Evolutionary conservation across 1,140 invertebrate genomes (phyloP).

Genomic region (Lanistes nyassanus): DNA sequence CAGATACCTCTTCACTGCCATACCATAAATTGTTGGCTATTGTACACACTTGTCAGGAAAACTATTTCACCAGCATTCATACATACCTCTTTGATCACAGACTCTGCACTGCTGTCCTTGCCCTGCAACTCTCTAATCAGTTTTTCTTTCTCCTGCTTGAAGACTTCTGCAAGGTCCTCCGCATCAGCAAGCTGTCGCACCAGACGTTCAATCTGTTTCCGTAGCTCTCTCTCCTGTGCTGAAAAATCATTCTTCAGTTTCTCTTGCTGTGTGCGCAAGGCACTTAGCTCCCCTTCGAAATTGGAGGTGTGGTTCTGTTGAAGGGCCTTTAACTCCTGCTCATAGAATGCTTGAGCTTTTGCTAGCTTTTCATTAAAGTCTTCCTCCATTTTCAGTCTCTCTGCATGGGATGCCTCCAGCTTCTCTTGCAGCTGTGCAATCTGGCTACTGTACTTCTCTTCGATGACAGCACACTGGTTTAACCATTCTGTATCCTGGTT

Average conservation of each 20-base stretch:
- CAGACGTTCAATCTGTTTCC: slow-evolving; percentile 57
- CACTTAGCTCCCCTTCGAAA: slow-evolving; percentile 40
- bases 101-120: slow-evolving; percentile 44
- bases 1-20: too few species aligned
- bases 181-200: slow-evolving; percentile 53
- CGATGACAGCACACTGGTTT: slow-evolving; percentile 51
- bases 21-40: too few species aligned
- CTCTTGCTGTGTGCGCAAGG: slow-evolving; percentile 52
- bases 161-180: slow-evolving; percentile 57
- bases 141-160: slow-evolving; percentile 46
- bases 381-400: slow-evolving; percentile 54
- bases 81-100: slow-evolving; percentile 49
- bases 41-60: too few species aligned
- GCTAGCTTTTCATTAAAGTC: slow-evolving; percentile 62
- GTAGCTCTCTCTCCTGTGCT: slow-evolving; percentile 52
- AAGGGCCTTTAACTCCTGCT: slow-evolving; percentile 63
- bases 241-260: slow-evolving; percentile 57
- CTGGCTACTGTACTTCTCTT: slow-evolving; percentile 52
- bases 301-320: slow-evolving; percentile 44
- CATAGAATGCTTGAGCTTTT: slow-evolving; percentile 64
- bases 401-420: slow-evolving; percentile 40
- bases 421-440: slow-evolving; percentile 48
- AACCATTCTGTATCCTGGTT: slow-evolving; percentile 49
- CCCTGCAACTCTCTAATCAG: slow-evolving; percentile 39
- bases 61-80: too few species aligned